Percentiles rank a stretch among this genome's conserved stretches.
Conservation (phyloP, 2,113 vertebrate genomes). For the Harpagus bidentatus region DNA sequence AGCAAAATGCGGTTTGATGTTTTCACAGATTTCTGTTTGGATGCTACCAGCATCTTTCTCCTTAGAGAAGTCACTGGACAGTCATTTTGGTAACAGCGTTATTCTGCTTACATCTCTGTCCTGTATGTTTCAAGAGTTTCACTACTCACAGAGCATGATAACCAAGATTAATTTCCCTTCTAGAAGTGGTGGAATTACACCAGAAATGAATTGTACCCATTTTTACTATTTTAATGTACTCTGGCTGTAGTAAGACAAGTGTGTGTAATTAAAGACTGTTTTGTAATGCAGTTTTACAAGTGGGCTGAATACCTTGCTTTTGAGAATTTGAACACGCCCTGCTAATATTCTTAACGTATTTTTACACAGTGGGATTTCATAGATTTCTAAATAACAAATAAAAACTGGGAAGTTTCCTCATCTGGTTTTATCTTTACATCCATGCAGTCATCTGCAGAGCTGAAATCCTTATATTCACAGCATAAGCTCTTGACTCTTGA, state of each 20-base stretch:
- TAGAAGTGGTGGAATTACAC: background rate
- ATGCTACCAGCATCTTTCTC: background rate
- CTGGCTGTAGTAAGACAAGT: background rate
- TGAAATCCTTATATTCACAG: background rate
- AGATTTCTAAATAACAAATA: background rate
- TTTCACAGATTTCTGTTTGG: background rate
- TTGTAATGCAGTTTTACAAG: background rate
- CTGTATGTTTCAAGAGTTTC: background rate
- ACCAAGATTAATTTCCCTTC: background rate
- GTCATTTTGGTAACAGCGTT: background rate
- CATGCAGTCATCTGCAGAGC: background rate
- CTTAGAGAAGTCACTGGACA: background rate
- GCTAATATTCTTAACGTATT: background rate
- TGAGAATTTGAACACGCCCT: background rate
- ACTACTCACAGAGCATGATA: background rate
- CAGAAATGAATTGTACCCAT: background rate
- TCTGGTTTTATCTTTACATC: background rate
- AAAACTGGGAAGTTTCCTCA: background rate
- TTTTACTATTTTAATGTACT: background rate
- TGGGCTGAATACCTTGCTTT: background rate
- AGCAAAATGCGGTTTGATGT: background rate
- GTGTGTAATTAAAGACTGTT: background rate
- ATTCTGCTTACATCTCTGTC: background rate
- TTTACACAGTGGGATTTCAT: background rate
- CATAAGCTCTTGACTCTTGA: background rate